phyloP scores from a whole-genome alignment of 2,113 vertebrate species.

The Rhizomys pruinosus region DNA sequence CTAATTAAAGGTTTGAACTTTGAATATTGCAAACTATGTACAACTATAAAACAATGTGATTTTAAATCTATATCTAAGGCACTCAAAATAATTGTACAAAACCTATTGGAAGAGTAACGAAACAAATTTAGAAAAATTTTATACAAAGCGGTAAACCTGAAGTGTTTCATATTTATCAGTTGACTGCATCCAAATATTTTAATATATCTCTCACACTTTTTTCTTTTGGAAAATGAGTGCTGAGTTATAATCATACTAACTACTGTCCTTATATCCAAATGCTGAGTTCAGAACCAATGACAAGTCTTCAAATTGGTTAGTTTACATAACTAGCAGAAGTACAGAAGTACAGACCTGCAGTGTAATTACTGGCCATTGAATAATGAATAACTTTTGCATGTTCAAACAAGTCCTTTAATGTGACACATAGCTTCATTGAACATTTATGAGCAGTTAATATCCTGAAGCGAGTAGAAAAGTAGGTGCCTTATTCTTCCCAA shows the following conservation, averaged over 20 bases:
- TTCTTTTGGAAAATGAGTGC: constrained; percentile 60
- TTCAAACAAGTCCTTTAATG: constrained; percentile 70
- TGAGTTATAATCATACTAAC: constrained; percentile 59
- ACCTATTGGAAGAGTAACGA: neutral
- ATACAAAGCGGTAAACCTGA: neutral
- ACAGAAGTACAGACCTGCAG: constrained; percentile 48
- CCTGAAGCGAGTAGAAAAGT: constrained; percentile 29
- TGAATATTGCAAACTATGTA: neutral
- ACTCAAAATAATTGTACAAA: neutral
- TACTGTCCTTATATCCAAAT: constrained; percentile 61
- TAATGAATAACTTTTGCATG: constrained; percentile 68
- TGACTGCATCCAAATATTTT: constrained; percentile 39
- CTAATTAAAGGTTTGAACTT: neutral
- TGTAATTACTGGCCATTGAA: constrained; percentile 70
- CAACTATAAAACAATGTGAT: neutral
- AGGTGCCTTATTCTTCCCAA: neutral
- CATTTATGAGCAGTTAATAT: constrained; percentile 75
- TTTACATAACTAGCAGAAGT: constrained; percentile 66
- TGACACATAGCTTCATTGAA: constrained; percentile 69
- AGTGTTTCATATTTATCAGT: constrained; percentile 42
- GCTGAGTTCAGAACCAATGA: constrained; percentile 59
- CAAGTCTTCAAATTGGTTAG: constrained; percentile 55
- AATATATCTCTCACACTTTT: neutral
- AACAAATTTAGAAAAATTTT: constrained; percentile 2
- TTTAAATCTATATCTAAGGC: neutral